Evolutionary conservation across 2,113 vertebrate genomes (phyloP).

Genomic region (Oxyruncus cristatus): DNA sequence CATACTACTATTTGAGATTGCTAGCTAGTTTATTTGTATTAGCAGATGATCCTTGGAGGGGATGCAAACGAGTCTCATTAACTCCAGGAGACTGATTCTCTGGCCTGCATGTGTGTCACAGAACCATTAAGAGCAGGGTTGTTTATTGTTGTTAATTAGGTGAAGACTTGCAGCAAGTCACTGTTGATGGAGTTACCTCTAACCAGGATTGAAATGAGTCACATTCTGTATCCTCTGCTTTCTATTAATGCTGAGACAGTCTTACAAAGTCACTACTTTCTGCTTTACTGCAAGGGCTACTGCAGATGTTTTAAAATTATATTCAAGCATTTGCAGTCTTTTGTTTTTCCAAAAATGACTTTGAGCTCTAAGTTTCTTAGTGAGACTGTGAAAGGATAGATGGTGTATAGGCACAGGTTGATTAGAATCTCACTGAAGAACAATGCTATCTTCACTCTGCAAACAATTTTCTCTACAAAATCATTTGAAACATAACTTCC

Average conservation of each 20-base stretch:
- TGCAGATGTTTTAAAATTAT: neutral
- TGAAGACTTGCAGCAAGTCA: neutral
- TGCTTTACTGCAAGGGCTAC: neutral
- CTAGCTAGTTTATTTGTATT: neutral
- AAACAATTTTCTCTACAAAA: neutral
- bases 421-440: neutral
- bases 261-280: neutral
- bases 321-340: neutral
- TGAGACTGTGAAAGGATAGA: neutral
- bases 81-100: neutral
- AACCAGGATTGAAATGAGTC: neutral
- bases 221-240: neutral
- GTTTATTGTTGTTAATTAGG: constrained; percentile 35
- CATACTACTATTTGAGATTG: neutral
- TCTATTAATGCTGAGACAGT: neutral
- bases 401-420: neutral
- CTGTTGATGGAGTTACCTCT: neutral
- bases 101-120: neutral
- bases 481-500: neutral
- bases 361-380: neutral
- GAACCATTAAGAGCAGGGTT: neutral
- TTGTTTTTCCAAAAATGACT: neutral
- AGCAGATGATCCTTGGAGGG: neutral
- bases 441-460: neutral
- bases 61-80: constrained; percentile 43